Evolutionary conservation across 1,140 invertebrate species (phyloP).

Genomic region (Drosophila insularis): DNA sequence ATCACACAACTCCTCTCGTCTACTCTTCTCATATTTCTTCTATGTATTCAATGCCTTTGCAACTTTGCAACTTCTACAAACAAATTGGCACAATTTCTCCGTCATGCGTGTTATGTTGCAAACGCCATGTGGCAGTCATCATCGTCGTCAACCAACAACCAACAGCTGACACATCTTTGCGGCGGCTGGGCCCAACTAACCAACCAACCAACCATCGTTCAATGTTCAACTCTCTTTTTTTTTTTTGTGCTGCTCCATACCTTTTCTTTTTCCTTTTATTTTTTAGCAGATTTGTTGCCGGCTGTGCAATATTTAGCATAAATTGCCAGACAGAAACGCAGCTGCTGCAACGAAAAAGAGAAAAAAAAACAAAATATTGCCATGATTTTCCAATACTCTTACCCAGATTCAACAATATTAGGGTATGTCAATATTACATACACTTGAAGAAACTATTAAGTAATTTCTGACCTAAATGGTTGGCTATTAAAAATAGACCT

Average conservation of each 20-base stretch:
- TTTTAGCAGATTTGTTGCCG: slow-evolving; percentile 62
- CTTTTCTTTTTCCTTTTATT: slow-evolving; percentile 9
- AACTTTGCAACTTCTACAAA: slow-evolving; percentile 57
- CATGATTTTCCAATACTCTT: slow-evolving; percentile 37
- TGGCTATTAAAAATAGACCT: too few relatives aligned
- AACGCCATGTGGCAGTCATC: slow-evolving; percentile 55
- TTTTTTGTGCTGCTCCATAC: slow-evolving; percentile 20
- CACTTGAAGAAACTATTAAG: not conserved
- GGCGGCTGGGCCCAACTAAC: slow-evolving; percentile 43
- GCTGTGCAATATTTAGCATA: slow-evolving; percentile 69
- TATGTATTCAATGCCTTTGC: slow-evolving; percentile 53
- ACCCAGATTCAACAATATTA: not conserved
- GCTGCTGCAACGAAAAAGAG: slow-evolving; percentile 48
- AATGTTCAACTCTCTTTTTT: slow-evolving; percentile 52
- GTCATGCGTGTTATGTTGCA: slow-evolving; percentile 70
- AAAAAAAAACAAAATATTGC: slow-evolving; percentile 20
- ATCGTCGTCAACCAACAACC: slow-evolving; percentile 23
- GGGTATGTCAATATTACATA: not conserved
- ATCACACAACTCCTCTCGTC: not conserved
- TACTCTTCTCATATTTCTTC: slow-evolving; percentile 5
- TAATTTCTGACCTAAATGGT: too few relatives aligned
- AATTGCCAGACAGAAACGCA: slow-evolving; percentile 45
- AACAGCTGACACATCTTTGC: slow-evolving; percentile 66
- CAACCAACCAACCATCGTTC: slow-evolving; percentile 47
- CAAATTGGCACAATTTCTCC: slow-evolving; percentile 80